These are phyloP conservation scores for Gavialis gangeticus DNA, from an alignment of 2,113 vertebrate genomes.

Conservation along the genomic window DNA sequence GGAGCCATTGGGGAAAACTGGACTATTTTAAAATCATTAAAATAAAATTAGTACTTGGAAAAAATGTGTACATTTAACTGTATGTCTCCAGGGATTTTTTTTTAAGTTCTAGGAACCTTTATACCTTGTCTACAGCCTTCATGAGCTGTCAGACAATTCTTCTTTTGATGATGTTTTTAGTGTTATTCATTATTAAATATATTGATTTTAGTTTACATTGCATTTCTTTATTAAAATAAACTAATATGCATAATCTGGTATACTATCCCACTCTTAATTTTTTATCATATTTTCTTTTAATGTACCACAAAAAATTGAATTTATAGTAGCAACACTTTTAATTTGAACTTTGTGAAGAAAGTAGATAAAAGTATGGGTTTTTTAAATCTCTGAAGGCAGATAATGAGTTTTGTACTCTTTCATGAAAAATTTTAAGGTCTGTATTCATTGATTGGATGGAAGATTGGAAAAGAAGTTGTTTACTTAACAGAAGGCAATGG, in stretches of 20 bases:
- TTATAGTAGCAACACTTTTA: not conserved
- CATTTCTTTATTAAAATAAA: not conserved
- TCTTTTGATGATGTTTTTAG: not conserved
- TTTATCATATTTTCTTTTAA: not conserved
- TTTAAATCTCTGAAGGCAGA: not conserved
- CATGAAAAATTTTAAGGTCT: slow-evolving; percentile 81
- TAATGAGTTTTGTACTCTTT: not conserved
- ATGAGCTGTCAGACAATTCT: not conserved
- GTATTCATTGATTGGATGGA: slow-evolving; percentile 97
- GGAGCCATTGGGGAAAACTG: not conserved
- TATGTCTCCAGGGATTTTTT: not conserved
- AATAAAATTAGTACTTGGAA: not conserved
- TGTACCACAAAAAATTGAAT: not conserved
- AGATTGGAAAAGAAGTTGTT: slow-evolving; percentile 92
- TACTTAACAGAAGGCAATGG: slow-evolving; percentile 93
- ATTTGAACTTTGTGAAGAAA: not conserved
- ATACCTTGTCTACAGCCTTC: not conserved
- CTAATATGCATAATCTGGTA: not conserved
- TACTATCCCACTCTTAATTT: not conserved
- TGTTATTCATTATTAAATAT: not conserved
- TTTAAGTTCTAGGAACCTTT: not conserved
- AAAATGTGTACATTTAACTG: not conserved
- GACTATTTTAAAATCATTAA: not conserved
- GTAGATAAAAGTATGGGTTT: not conserved
- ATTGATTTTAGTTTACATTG: not conserved